Conservation (phyloP, 2,888 invertebrate genomes). For the Scaptomyza tumidula region DNA sequence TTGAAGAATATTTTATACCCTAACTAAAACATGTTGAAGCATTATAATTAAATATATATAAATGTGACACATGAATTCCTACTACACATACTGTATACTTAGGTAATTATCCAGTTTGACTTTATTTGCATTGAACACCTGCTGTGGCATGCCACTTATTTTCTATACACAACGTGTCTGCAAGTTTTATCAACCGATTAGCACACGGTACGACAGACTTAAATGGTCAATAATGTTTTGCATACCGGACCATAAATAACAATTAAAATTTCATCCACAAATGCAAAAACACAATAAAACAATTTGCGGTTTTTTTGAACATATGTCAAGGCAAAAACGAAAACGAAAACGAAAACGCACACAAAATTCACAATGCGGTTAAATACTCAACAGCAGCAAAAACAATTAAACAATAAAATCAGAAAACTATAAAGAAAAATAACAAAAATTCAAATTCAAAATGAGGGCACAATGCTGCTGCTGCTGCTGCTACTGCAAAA, state of each 20-base stretch:
- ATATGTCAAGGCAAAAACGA: conserved; percentile 27
- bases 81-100: neutral
- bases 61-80: neutral
- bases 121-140: neutral
- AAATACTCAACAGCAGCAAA: conserved; percentile 37
- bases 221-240: conserved; percentile 39
- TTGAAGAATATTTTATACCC: neutral
- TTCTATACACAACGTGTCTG: conserved; percentile 8
- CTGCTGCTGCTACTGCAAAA: neutral
- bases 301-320: conserved; percentile 63
- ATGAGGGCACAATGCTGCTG: conserved; percentile 14
- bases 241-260: conserved; percentile 56
- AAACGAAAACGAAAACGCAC: conserved; percentile 28
- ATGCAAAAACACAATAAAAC: conserved; percentile 62
- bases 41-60: too few species aligned
- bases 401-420: conserved; percentile 42
- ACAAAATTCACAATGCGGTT: conserved; percentile 57
- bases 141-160: neutral
- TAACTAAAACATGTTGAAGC: neutral
- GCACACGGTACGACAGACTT: conserved; percentile 15
- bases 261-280: conserved; percentile 64
- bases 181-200: conserved; percentile 38
- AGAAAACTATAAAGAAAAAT: conserved; percentile 3
- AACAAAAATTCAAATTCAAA: conserved; percentile 45
- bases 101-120: neutral